These are phyloP conservation scores for Agonopterix heracliana DNA, from an alignment of 2,888 invertebrate genomes.

Conservation along the genomic window DNA sequence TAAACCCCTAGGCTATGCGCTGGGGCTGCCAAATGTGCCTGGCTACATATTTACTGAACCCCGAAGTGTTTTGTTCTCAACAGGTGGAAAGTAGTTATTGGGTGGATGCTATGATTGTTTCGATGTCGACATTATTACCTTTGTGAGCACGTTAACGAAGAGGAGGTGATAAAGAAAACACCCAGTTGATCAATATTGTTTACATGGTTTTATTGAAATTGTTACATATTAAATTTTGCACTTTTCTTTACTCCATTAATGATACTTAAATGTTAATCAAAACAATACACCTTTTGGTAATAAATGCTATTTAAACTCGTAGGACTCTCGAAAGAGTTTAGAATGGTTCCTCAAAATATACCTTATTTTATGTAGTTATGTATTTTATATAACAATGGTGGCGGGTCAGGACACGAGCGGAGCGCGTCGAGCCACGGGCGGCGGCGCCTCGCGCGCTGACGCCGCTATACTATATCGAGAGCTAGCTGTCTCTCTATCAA, in stretches of 20 bases:
- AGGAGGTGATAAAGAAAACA: slow-evolving; percentile 36
- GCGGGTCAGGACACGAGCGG: slow-evolving; percentile 8
- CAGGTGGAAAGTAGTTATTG: slow-evolving; percentile 54
- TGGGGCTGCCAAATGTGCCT: too few species aligned
- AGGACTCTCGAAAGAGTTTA: slow-evolving; percentile 56
- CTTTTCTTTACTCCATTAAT: slow-evolving; percentile 65
- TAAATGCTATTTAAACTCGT: slow-evolving; percentile 72
- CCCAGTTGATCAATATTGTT: slow-evolving; percentile 59
- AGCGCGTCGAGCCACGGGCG: slow-evolving; percentile 6
- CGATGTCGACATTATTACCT: slow-evolving; percentile 30
- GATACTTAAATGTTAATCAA: slow-evolving; percentile 68
- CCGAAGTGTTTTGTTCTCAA: slow-evolving; percentile 1
- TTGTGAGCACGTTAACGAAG: slow-evolving; percentile 24
- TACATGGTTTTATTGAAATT: slow-evolving; percentile 73
- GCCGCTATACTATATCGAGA: slow-evolving; percentile 41
- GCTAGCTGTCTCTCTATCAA: slow-evolving; percentile 44
- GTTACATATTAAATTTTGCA: slow-evolving; percentile 75
- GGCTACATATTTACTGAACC: too few species aligned
- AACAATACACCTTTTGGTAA: slow-evolving; percentile 72
- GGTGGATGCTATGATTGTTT: slow-evolving; percentile 37
- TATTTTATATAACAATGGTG: slow-evolving; percentile 27
- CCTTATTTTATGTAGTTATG: slow-evolving; percentile 43
- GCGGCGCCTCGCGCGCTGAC: slow-evolving; percentile 24
- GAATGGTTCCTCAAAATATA: slow-evolving; percentile 57
- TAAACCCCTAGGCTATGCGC: too few species aligned